Evolutionary conservation across 2,113 vertebrate genomes (phyloP).

Genomic region (Rallus limicola): DNA sequence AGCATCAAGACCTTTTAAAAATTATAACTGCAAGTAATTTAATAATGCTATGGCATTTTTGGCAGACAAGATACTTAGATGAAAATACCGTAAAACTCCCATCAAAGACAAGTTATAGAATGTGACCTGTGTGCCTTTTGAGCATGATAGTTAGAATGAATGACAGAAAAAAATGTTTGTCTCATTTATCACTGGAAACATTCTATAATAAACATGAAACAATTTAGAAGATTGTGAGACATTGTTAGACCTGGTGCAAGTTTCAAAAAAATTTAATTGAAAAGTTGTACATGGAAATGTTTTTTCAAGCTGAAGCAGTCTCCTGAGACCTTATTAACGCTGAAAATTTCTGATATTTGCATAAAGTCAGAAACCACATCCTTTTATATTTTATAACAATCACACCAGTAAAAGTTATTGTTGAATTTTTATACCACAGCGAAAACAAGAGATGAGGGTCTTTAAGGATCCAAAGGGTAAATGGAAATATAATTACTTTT

Average conservation of each 20-base stretch:
- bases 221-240: background rate
- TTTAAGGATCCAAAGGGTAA: background rate
- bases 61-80: background rate
- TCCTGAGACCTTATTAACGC: conserved; percentile 31
- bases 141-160: conserved; percentile 46
- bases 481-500: background rate
- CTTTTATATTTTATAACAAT: background rate
- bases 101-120: conserved; percentile 32
- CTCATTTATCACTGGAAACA: conserved; percentile 21
- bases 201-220: conserved; percentile 3
- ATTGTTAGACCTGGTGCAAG: background rate
- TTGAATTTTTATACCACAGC: background rate
- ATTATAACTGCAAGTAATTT: background rate
- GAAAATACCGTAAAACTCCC: conserved; percentile 28
- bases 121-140: conserved; percentile 3
- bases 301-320: background rate
- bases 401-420: background rate
- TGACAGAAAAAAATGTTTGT: background rate
- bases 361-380: background rate
- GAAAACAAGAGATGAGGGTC: background rate
- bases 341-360: background rate
- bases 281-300: background rate
- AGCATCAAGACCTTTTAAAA: background rate
- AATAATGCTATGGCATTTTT: background rate
- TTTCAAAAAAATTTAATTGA: conserved; percentile 13